A percentile compares a stretch with the other conserved stretches of the same genome.
These are phyloP conservation scores for Dicaeum eximium DNA, from an alignment of 2,113 vertebrate genomes.

Conservation along the genomic window DNA sequence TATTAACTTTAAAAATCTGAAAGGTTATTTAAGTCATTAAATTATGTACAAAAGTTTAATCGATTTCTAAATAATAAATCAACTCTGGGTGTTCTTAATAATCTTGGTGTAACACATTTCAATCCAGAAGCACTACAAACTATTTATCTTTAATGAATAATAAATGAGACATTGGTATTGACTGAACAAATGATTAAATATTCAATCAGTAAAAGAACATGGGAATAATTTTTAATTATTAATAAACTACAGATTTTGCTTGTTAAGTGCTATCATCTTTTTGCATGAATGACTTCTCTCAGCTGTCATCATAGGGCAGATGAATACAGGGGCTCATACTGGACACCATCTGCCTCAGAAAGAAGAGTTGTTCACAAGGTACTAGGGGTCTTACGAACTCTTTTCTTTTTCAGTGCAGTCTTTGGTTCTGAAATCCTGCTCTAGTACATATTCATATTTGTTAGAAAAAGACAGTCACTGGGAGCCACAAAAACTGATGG, in stretches of 20 bases:
- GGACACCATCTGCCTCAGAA: background rate
- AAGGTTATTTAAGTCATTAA: constrained; percentile 60
- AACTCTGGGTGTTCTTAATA: constrained; percentile 67
- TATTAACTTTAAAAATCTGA: constrained; percentile 39
- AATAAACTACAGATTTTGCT: constrained; percentile 70
- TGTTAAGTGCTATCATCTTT: constrained; percentile 68
- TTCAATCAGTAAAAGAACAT: constrained; percentile 78
- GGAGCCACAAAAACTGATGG: background rate
- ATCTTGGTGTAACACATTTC: constrained; percentile 66
- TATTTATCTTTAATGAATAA: constrained; percentile 85
- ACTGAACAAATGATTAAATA: constrained; percentile 78
- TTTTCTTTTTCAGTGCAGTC: background rate
- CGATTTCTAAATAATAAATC: constrained; percentile 75
- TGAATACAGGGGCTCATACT: constrained; percentile 23
- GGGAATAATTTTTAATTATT: constrained; percentile 78
- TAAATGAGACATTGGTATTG: constrained; percentile 77
- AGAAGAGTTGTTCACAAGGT: background rate
- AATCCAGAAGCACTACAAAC: constrained; percentile 67
- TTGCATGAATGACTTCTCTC: constrained; percentile 54
- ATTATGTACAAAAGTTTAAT: constrained; percentile 69
- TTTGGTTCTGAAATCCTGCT: background rate
- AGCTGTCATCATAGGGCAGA: constrained; percentile 38
- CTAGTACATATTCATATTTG: background rate
- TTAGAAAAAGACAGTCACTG: background rate
- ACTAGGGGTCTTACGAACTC: background rate